Percentiles rank a stretch among this genome's conserved stretches.
Conservation (phyloP, 2,797 vertebrate genomes). For the Hyperoplus immaculatus region DNA sequence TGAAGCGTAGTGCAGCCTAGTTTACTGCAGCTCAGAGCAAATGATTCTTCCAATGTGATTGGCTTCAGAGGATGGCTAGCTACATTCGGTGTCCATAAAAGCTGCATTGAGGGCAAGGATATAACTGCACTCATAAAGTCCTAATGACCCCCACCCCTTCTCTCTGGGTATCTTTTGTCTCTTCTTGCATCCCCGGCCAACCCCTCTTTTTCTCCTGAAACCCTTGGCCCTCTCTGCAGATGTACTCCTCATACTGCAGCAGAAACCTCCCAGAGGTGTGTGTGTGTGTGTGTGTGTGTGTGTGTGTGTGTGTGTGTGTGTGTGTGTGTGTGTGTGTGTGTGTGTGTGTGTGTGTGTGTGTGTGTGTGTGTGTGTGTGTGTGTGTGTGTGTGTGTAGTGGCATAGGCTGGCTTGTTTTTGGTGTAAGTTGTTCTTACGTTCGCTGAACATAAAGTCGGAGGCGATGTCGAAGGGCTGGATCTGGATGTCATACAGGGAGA, state of each 20-base stretch:
- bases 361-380: conserved; percentile 4
- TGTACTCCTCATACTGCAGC: conserved; percentile 57
- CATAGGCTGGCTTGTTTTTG: not conserved
- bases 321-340: conserved; percentile 12
- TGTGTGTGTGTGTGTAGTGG: conserved; percentile 6
- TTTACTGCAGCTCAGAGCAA: conserved; percentile 70
- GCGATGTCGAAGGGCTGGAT: conserved; percentile 96
- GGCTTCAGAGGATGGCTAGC: conserved; percentile 64
- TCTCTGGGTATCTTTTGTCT: conserved; percentile 24
- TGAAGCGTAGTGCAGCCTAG: conserved; percentile 64
- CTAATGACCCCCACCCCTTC: conserved; percentile 61
- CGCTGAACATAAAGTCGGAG: conserved; percentile 96
- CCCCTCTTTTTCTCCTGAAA: conserved; percentile 27
- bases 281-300: conserved; percentile 10
- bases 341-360: conserved; percentile 10
- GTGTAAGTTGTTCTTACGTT: conserved; percentile 85
- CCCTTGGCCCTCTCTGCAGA: conserved; percentile 52
- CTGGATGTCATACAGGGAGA: conserved; percentile 92
- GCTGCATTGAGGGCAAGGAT: conserved; percentile 70
- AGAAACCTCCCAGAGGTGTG: conserved; percentile 43
- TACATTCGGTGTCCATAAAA: conserved; percentile 60
- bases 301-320: conserved; percentile 10
- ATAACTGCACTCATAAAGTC: conserved; percentile 73
- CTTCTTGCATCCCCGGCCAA: not conserved
- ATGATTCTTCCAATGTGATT: conserved; percentile 72